Base-by-base conservation (phyloP, 1,140 invertebrate genomes). In the Orchesella cincta region DNA sequence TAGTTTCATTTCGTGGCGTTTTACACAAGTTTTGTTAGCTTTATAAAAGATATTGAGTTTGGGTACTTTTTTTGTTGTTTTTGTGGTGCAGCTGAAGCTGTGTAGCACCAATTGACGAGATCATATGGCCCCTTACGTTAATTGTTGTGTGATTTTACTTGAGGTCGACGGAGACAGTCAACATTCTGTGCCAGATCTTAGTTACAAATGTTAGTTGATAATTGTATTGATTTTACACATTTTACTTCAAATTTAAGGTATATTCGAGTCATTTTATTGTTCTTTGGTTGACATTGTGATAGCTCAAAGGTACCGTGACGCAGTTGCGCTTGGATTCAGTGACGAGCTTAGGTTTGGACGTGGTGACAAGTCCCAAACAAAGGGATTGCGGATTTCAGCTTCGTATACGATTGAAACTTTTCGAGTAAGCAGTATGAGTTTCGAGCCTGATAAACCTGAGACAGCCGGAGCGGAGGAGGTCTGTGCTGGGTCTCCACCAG, bases 91-190 rank as follows among this genome's bases (percentile, higher is more conserved):
- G n/a, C n/a, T n/a, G n/a, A n/a, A n/a, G n/a, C n/a, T n/a, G n/a
- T n/a, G n/a, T n/a, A n/a, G n/a, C n/a, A n/a, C n/a, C n/a, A n/a
- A n/a, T n/a, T 70, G 14, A 46, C 18, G 8, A 57, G 52, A 8
- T 57, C 52, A 14, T 57, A 67, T 67, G 62, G 62, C 74, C 1
- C 23, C 39, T 20, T 34, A 57, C 88, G 81, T 84, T 54, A 83
- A 82, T 29, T 77, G 84, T 54, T 83, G 83, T 71, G 80, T 82
- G 14, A 73, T 84, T 31, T 75, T 82, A 18, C 52, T 84, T 64
- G 84, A 84, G 80, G 75, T 84, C 52, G 77, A 78, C 26, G 81
- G 80, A 67, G 80, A 82, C 67, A 79, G 51, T 80, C 26, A 72
- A 16, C 62, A 78, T 36, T 54, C 78, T 16, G 31, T 83, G 54